Percentiles rank a stretch among this genome's conserved stretches.
Conservation (phyloP, 2,888 invertebrate genomes). For the Cerceris ruficornis region DNA sequence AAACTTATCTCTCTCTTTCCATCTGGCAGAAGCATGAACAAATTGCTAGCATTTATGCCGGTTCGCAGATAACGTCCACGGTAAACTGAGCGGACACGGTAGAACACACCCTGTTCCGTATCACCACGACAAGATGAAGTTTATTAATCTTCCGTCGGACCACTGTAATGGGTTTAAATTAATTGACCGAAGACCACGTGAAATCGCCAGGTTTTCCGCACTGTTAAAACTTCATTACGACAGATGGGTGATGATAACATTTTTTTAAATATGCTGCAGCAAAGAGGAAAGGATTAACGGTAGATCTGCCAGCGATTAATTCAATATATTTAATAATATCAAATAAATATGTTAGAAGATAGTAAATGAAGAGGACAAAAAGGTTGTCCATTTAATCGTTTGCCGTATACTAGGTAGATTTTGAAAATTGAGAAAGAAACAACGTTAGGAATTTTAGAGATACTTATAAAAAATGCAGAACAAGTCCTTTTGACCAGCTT, state of each 20-base stretch:
- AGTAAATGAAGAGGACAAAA: too few species aligned
- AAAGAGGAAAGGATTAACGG: too few species aligned
- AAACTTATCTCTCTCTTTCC: constrained; percentile 5
- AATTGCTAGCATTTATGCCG: constrained; percentile 49
- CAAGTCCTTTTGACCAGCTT: too few species aligned
- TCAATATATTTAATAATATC: too few species aligned
- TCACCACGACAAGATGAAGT: constrained; percentile 50
- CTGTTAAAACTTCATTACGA: background rate
- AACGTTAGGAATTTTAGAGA: too few species aligned
- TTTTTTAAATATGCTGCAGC: too few species aligned
- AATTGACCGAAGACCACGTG: constrained; percentile 42
- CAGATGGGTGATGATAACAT: background rate
- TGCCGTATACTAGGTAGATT: too few species aligned
- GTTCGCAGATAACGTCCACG: constrained; percentile 31
- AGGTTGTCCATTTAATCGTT: too few species aligned
- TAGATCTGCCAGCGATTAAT: too few species aligned
- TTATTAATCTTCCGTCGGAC: constrained; percentile 55
- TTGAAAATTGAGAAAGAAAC: too few species aligned
- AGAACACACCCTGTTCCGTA: constrained; percentile 18
- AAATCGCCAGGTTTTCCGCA: constrained; percentile 25
- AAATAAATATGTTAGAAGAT: too few species aligned
- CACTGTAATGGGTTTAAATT: constrained; percentile 45
- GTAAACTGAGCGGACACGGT: constrained; percentile 45
- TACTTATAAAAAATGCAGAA: too few species aligned
- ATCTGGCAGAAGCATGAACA: constrained; percentile 40